These are phyloP conservation scores for Nipponacmea schrenckii DNA, from an alignment of 2,888 invertebrate species.

Conservation along the genomic window DNA sequence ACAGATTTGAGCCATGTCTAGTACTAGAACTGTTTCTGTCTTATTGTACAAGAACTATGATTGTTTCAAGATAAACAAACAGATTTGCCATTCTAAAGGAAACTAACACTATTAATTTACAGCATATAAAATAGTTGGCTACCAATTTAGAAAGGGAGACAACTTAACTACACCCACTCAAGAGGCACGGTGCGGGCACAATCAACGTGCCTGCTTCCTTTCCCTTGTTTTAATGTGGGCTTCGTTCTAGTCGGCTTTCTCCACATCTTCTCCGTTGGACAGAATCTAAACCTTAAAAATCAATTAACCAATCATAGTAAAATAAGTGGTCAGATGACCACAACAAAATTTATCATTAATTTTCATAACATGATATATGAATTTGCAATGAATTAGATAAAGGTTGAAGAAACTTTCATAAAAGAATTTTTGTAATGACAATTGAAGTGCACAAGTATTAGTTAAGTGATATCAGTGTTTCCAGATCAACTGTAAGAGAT, in stretches of 20 bases:
- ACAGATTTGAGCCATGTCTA: no score
- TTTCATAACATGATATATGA: neutral
- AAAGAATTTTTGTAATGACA: no score
- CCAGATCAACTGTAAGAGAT: no score
- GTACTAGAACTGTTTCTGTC: no score
- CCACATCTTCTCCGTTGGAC: conserved; percentile 1
- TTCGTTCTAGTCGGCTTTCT: conserved; percentile 10
- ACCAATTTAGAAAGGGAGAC: conserved; percentile 20
- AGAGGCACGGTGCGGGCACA: conserved; percentile 23
- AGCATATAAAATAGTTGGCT: neutral
- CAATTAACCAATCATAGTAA: conserved; percentile 12
- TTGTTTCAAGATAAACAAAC: no score
- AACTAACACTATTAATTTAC: conserved; percentile 4
- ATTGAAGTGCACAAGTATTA: no score
- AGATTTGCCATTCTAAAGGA: neutral
- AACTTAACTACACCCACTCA: conserved; percentile 35
- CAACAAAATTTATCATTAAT: conserved; percentile 2
- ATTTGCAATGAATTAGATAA: no score
- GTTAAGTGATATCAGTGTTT: no score
- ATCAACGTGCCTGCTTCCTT: conserved; percentile 22
- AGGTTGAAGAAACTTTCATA: no score
- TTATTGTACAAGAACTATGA: no score
- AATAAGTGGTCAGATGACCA: conserved; percentile 13
- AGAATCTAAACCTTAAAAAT: conserved; percentile 7
- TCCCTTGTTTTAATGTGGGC: conserved; percentile 19